Evolutionary conservation across 2,113 vertebrate genomes (phyloP).

Genomic region (Ctenomys sociabilis): DNA sequence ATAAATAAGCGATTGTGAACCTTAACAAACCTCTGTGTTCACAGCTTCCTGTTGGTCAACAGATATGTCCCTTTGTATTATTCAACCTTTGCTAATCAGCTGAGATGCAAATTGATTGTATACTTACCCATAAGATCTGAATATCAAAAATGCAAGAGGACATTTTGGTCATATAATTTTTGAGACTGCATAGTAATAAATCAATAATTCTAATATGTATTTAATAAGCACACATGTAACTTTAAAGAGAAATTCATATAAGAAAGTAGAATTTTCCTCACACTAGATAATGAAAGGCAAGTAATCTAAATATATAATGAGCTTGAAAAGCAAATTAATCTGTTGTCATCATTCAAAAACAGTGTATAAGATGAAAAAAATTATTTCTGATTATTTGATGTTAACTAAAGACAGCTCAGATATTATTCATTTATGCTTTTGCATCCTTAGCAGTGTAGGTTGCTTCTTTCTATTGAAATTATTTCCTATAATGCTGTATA

Average conservation of each 20-base stretch:
- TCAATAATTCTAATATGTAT: not conserved
- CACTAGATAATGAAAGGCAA: not conserved
- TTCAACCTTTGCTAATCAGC: not conserved
- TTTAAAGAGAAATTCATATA: not conserved
- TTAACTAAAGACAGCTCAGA: not conserved
- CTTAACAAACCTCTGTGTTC: not conserved
- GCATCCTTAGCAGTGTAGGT: not conserved
- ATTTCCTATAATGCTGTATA: not conserved
- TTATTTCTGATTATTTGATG: not conserved
- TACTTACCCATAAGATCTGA: not conserved
- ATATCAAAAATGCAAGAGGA: not conserved
- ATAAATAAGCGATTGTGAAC: not conserved
- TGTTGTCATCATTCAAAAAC: not conserved
- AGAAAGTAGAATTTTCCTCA: not conserved
- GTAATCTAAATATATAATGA: not conserved
- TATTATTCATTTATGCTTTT: not conserved
- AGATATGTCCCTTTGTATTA: not conserved
- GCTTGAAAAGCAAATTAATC: not conserved
- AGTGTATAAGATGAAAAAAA: not conserved
- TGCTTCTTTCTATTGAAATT: not conserved
- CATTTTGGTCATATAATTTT: not conserved
- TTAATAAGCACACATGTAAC: not conserved
- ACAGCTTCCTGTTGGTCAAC: not conserved
- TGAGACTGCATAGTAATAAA: not conserved
- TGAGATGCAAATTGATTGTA: not conserved